Evolutionary conservation across 2,888 invertebrate genomes (phyloP), one percentile per base, ranked within the genome.

Genomic region (Oligia latruncula): DNA sequence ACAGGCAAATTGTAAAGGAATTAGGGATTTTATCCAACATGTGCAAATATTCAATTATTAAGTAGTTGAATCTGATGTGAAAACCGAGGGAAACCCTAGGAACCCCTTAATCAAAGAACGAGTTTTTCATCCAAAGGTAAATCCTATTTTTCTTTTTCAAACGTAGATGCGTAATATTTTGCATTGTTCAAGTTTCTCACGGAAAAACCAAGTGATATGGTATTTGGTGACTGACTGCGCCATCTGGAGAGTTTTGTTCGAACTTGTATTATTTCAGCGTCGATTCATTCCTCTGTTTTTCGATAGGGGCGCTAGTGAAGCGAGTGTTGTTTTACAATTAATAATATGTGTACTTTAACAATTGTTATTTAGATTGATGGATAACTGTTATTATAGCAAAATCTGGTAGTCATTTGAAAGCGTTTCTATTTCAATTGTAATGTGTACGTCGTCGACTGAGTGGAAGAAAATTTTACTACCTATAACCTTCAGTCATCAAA

Each of bases 281-380:
- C 43, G 20, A 65, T 71, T 78, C 35, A 46, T 74, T 79, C 49
- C 20, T 58, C 13, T 20, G 11, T 72, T 66, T 52, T n/a, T 77
- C 83, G 77, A 15, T 43, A 80, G 89, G 76, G 88, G 89, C 84
- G 82, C 78, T 88, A 77, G 70, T 49, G 60, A 23, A 68, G 15
- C 52, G 70, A 64, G 35, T 23, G 11, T 52, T 65, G 58, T 52
- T 74, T 67, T 35, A 11, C 0, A n/a, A 52, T 43, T 5, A 62
- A n/a, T 55, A n/a, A 17, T 23, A 72, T 58, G 4, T 40, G 40
- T 40, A 40, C 40, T 40, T 40, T 40, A 40, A 40, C 9, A 43
- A 64, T 62, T 43, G 29, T 58, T 58, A n/a, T 17, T 52, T 17
- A 80, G 17, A 70, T 52, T 55, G 43, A 11, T 29, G 11, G 49